Conservation (phyloP, 2,113 vertebrate species). For the Cochlearius cochlearius region DNA sequence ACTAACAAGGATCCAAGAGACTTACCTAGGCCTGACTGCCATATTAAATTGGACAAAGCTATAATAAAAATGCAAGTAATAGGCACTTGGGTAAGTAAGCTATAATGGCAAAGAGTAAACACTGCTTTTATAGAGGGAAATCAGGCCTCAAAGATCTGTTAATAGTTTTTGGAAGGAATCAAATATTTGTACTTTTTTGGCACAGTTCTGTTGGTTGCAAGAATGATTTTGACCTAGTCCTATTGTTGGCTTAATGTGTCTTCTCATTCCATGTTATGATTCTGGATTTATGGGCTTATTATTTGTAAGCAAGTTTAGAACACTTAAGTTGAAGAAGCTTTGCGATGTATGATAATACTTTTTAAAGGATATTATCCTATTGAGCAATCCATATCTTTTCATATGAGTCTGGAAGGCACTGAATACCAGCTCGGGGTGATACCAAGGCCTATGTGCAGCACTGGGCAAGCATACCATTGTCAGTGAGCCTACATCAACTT, state of each 20-base stretch:
- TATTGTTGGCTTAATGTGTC: neutral
- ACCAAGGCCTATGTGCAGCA: neutral
- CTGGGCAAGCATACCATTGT: neutral
- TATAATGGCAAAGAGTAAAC: neutral
- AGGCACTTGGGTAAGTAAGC: neutral
- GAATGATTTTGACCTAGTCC: neutral
- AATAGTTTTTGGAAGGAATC: neutral
- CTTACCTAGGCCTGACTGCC: neutral
- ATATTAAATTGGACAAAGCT: neutral
- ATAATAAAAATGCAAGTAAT: neutral
- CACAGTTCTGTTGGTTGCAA: neutral
- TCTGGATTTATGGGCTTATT: neutral
- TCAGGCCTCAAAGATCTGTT: neutral
- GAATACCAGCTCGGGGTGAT: neutral
- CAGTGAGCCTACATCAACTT: too few species aligned
- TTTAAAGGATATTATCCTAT: neutral
- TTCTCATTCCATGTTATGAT: neutral
- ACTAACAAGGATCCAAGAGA: neutral
- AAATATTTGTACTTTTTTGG: neutral
- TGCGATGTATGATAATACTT: neutral
- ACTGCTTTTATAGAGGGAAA: neutral
- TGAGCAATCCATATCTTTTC: neutral
- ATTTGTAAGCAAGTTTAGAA: neutral
- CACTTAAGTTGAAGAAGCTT: neutral
- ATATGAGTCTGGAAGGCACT: neutral